phyloP scores from a whole-genome alignment of 2,113 vertebrate genomes.

The Carassius carassius region DNA sequence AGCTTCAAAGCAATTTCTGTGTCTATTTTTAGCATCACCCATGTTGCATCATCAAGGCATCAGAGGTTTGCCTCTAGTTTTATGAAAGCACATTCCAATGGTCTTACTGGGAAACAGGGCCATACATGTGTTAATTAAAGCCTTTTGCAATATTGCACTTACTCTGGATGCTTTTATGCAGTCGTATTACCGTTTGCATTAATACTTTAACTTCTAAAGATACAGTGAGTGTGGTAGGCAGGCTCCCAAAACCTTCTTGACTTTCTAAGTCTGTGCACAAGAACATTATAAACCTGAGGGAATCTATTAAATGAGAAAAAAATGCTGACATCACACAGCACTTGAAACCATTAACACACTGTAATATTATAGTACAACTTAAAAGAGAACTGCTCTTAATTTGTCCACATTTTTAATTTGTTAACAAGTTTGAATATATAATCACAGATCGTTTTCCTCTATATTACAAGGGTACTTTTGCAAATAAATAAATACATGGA shows the following conservation, averaged over 20 bases:
- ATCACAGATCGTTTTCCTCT: no score
- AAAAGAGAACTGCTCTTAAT: no score
- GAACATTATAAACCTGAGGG: not conserved
- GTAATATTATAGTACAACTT: no score
- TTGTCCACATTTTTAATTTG: not conserved
- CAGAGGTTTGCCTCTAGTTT: slow-evolving; percentile 59
- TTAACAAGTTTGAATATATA: no score
- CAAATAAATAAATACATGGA: not conserved
- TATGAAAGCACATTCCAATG: slow-evolving; percentile 50
- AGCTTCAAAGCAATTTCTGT: slow-evolving; percentile 45
- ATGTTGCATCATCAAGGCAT: slow-evolving; percentile 51
- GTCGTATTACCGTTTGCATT: slow-evolving; percentile 58
- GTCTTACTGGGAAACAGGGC: slow-evolving; percentile 37
- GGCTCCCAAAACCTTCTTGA: not conserved
- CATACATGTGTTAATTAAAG: slow-evolving; percentile 52
- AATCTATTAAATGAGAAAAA: no score
- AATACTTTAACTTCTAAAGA: slow-evolving; percentile 44
- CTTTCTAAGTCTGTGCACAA: not conserved
- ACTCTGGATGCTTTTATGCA: slow-evolving; percentile 59
- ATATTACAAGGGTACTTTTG: not conserved
- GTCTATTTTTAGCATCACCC: slow-evolving; percentile 58
- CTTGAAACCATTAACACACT: not conserved
- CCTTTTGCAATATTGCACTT: slow-evolving; percentile 54
- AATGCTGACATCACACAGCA: not conserved
- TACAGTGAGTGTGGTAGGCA: not conserved